Evolutionary conservation across 2,888 invertebrate genomes (phyloP).

Genomic region (Cataglyphis livida): DNA sequence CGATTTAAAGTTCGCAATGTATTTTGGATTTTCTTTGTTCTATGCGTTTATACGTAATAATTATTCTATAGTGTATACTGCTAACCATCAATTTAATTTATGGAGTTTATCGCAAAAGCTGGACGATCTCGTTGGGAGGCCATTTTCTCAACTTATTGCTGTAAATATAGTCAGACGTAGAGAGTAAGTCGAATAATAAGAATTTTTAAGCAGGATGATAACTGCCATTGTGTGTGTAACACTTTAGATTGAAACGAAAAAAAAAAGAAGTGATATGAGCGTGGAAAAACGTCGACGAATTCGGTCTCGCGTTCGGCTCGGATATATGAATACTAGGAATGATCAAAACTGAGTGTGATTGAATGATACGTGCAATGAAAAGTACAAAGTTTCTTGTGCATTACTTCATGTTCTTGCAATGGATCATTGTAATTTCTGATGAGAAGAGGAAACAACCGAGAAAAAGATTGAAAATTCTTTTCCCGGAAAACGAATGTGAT

Average conservation of each 20-base stretch:
- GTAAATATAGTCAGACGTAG: slow-evolving; percentile 82
- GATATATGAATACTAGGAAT: neutral
- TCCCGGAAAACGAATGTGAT: slow-evolving; percentile 37
- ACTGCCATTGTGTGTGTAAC: slow-evolving; percentile 83
- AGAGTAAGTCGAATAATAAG: slow-evolving; percentile 76
- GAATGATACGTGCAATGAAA: slow-evolving; percentile 26
- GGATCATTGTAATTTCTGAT: slow-evolving; percentile 62
- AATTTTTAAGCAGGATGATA: slow-evolving; percentile 82
- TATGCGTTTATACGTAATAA: slow-evolving; percentile 28
- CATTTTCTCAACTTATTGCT: slow-evolving; percentile 79
- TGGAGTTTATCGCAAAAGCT: slow-evolving; percentile 67
- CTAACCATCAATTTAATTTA: slow-evolving; percentile 9
- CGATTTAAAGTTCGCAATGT: slow-evolving; percentile 1
- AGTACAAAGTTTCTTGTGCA: slow-evolving; percentile 54
- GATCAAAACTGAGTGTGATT: slow-evolving; percentile 20
- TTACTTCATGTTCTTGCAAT: slow-evolving; percentile 56
- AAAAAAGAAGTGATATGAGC: slow-evolving; percentile 78
- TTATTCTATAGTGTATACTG: slow-evolving; percentile 20
- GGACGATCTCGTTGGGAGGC: slow-evolving; percentile 79
- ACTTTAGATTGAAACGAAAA: slow-evolving; percentile 76
- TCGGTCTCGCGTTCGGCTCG: slow-evolving; percentile 71
- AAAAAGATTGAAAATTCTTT: slow-evolving; percentile 11
- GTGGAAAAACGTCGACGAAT: slow-evolving; percentile 70
- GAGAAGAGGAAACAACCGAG: slow-evolving; percentile 36
- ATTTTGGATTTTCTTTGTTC: neutral